Evolutionary conservation across 2,113 vertebrate genomes (phyloP), one percentile per base, ranked within the genome.

Genomic region (Pogona vitticeps): DNA sequence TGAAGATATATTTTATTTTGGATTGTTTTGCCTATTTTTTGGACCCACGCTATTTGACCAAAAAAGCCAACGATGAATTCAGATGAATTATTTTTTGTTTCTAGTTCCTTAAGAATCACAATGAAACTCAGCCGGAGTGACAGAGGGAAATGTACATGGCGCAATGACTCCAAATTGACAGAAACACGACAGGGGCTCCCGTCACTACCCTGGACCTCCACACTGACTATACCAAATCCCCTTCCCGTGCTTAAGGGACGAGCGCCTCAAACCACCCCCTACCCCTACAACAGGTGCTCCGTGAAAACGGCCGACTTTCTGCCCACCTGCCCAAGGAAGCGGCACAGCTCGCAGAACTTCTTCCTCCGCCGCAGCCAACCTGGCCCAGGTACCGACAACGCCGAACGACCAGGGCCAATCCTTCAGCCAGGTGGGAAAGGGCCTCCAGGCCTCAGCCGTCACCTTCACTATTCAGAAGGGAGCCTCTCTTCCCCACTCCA

Each of bases 261-360:
- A 89, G 23, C 80, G 83, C 89, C 85, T 46, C 76, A 78, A 81
- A 38, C 38, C 67, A n/a, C n/a, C n/a, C n/a, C 76, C 83, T 82
- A 80, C 82, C 80, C 23, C 91, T 84, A 91, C 94, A 94, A 95
- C 94, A 95, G 94, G 94, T 95, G 91, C 91, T 84, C 28, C 68
- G 79, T 65, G 42, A 85, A 81, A 88, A 86, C 26, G 91, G 75
- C 33, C 61, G 84, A 36, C 86, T 86, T 92, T 90, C 90, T 90
- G 90, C 91, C 92, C 93, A 92, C 93, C 93, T 92, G 91, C 90
- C 92, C 92, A 90, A 90, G 86, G 86, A 28, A 7, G 23, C 3
- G 61, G 20, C 17, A 10, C 5, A 89, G 93, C 94, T 92, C 92
- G 89, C 91, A 91, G 89, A 92, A 85, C 82, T 63, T 88, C 82